Base-by-base conservation (phyloP, 2,888 invertebrate species). In the Yponomeuta malinellus region DNA sequence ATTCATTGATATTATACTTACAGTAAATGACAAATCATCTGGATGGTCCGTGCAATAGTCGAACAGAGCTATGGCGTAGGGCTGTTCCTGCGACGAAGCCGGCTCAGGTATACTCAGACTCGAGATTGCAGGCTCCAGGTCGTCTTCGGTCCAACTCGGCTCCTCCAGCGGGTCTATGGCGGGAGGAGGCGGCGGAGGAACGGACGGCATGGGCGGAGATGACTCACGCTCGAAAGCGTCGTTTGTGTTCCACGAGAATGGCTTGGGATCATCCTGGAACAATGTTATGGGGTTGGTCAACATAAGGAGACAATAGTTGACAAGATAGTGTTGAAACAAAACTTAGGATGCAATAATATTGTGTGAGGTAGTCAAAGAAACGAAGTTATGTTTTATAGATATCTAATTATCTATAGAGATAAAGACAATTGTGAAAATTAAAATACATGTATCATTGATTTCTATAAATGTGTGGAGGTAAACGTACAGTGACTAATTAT, bases 11-110 rank as follows among this genome's bases (percentile, higher is more conserved):
- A 71, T 72, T 71, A 66, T 73, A 91, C 94, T 94, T 83, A 97
- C 96, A 88, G 95, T 95, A 83, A 98, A 95, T 75, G 94, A 93
- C 73, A 98, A 93, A 93, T 98, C 97, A 76, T 95, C 96, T 23
- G 93, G 90, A 79, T 97, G 96, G 15, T 93, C 92, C 15, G 96
- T 95, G 73, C 94, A 93, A 80, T 96, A 97, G 86, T 97, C 96
- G 83, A 95, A 97, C 64, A 96, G 86, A 15, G 97, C 96, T 73
- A 97, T 92, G 29, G 96, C 97, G 81, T 95, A 94, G 0, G 97
- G 94, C 75, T 93, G 88, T 31, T 92, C 85, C 4, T 86, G 80
- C 80, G 43, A 72, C 78, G 3, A 73, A 5, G 37, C 72, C 78
- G 4, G 74, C 15, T 10, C 68, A 69, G 71, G 29, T 78, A 78